Evolutionary conservation across 2,113 vertebrate species (phyloP).

Genomic region (Scomber japonicus): DNA sequence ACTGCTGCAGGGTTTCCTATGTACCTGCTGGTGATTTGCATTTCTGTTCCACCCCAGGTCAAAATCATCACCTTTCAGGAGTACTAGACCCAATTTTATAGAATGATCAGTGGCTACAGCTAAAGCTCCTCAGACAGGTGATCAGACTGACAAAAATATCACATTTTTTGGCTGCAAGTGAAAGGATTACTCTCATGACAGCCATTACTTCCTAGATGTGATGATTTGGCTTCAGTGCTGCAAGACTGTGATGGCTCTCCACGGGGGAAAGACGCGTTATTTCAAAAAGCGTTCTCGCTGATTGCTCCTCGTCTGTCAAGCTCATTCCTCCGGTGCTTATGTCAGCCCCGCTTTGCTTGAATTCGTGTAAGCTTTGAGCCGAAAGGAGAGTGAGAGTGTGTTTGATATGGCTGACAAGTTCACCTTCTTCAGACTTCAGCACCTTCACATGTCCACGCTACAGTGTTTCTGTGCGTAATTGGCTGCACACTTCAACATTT

Average conservation of each 20-base stretch:
- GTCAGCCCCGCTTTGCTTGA: conserved; percentile 39
- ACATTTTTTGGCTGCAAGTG: conserved; percentile 10
- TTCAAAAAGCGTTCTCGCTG: conserved; percentile 33
- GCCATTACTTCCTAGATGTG: conserved; percentile 5
- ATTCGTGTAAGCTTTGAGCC: conserved; percentile 42
- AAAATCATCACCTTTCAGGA: neutral
- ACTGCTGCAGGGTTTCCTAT: neutral
- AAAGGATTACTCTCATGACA: conserved; percentile 3
- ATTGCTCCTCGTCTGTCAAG: conserved; percentile 45
- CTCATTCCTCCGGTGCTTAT: conserved; percentile 39
- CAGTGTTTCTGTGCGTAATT: conserved; percentile 27
- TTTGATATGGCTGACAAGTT: conserved; percentile 39
- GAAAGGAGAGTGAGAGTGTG: conserved; percentile 25
- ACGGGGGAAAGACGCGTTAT: conserved; percentile 18
- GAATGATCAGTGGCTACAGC: neutral
- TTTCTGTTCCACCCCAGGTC: neutral
- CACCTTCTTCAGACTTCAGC: conserved; percentile 33
- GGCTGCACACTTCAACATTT: conserved; percentile 37
- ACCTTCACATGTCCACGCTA: conserved; percentile 35
- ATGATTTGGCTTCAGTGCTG: conserved; percentile 8
- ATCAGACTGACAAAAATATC: neutral
- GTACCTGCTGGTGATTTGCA: neutral
- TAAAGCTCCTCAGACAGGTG: neutral
- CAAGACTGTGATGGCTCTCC: conserved; percentile 21
- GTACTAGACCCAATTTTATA: neutral